Evolutionary conservation across 2,113 vertebrate genomes (phyloP).

Genomic region (Sturnira hondurensis): DNA sequence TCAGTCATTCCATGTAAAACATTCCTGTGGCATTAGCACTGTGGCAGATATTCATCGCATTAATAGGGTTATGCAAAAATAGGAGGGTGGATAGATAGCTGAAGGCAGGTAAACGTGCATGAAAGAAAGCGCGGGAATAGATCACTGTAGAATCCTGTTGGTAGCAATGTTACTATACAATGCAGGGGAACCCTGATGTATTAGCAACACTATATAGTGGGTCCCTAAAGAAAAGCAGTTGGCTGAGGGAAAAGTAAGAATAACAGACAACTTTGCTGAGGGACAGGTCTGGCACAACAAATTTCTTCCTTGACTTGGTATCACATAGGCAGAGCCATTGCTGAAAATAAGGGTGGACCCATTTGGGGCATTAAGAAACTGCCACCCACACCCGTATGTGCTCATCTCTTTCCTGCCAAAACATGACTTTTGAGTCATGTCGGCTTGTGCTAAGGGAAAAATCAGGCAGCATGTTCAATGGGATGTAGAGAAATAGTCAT

Average conservation of each 20-base stretch:
- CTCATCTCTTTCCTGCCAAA: constrained; percentile 64
- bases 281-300: background rate
- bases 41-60: background rate
- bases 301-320: constrained; percentile 25
- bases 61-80: background rate
- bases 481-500: constrained; percentile 55
- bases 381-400: constrained; percentile 65
- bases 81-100: background rate
- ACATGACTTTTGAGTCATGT: constrained; percentile 59
- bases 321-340: background rate
- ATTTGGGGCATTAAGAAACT: constrained; percentile 49
- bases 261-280: background rate
- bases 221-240: background rate
- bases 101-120: background rate
- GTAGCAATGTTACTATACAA: background rate
- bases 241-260: background rate
- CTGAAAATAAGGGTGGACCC: constrained; percentile 56
- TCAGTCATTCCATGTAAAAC: background rate
- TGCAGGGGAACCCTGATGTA: background rate
- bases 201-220: background rate
- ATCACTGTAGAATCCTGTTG: background rate
- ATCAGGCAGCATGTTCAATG: background rate
- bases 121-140: background rate
- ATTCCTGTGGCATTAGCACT: background rate
- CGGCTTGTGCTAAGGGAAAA: constrained; percentile 37